Evolutionary conservation across 2,797 vertebrate genomes (phyloP).

Genomic region (Aselliscus stoliczkanus): DNA sequence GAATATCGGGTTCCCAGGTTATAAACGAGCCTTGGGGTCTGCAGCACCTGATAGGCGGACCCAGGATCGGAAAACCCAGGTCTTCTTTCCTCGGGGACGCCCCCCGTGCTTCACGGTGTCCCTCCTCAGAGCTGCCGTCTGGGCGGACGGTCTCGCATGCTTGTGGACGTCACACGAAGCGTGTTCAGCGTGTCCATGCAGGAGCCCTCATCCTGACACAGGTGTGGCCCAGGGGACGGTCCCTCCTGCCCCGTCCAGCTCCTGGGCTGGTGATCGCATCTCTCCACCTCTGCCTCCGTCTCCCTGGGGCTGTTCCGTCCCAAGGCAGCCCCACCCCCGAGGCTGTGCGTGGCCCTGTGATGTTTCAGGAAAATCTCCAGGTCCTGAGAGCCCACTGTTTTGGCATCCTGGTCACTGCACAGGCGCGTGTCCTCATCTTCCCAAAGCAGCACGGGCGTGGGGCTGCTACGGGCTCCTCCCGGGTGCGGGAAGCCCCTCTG

Average conservation of each 20-base stretch:
- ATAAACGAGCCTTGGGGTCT: too few relatives aligned
- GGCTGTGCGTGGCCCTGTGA: fast-evolving
- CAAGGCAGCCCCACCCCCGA: neutral
- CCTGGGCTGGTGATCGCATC: too few relatives aligned
- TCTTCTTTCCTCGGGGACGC: neutral
- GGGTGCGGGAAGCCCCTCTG: fast-evolving
- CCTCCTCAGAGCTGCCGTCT: neutral
- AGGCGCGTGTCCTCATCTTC: fast-evolving
- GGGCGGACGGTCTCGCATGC: neutral
- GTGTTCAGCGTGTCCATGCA: too few relatives aligned
- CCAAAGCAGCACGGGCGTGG: fast-evolving
- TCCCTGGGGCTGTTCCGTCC: too few relatives aligned
- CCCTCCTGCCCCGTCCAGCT: too few relatives aligned
- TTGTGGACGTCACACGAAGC: too few relatives aligned
- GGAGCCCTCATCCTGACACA: neutral
- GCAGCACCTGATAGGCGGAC: fast-evolving
- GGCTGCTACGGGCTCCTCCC: fast-evolving
- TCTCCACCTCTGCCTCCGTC: too few relatives aligned
- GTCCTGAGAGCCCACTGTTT: fast-evolving
- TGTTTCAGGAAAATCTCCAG: fast-evolving
- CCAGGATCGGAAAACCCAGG: too few relatives aligned
- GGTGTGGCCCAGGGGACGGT: neutral
- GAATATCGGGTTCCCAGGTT: fast-evolving
- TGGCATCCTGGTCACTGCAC: fast-evolving
- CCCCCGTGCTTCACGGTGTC: neutral